Evolutionary conservation across 1,140 invertebrate genomes (phyloP).

Genomic region (Piezodorus guildinii): DNA sequence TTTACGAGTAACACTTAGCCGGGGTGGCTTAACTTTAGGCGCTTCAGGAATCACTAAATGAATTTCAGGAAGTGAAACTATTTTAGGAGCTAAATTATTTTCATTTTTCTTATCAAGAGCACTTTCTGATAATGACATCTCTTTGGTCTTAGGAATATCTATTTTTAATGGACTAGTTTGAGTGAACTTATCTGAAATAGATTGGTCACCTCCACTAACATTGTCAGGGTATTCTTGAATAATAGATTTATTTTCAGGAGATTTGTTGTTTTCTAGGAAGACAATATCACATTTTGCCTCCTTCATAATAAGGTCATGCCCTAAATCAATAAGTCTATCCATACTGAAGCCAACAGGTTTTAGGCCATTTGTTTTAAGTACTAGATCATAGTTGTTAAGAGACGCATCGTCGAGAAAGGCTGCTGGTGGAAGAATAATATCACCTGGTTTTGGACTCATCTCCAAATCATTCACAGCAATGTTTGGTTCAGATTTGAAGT

Average conservation of each 20-base stretch:
- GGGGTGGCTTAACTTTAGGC: neutral
- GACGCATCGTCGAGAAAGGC: constrained; percentile 15
- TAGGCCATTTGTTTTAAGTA: constrained; percentile 25
- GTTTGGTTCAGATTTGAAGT: constrained; percentile 26
- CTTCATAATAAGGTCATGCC: constrained; percentile 25
- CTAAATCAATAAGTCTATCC: constrained; percentile 28
- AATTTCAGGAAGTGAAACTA: neutral
- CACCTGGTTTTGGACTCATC: constrained; percentile 19
- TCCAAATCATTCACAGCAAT: constrained; percentile 21
- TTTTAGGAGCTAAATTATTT: neutral
- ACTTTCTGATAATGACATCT: constrained; percentile 6
- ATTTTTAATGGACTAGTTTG: constrained; percentile 7
- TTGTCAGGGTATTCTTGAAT: no score
- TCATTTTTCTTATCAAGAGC: neutral
- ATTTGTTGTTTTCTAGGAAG: neutral
- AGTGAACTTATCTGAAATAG: neutral
- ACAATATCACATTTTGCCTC: constrained; percentile 18
- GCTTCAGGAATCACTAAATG: constrained; percentile 1
- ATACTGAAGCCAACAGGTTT: constrained; percentile 30
- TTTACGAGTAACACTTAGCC: constrained; percentile 23
- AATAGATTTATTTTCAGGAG: neutral
- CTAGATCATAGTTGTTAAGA: constrained; percentile 14
- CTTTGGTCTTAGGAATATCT: neutral
- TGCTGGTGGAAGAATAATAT: constrained; percentile 23
- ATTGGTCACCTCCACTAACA: no score